phyloP scores from a whole-genome alignment of 2,888 invertebrate species.

The Hartigia nigra region DNA sequence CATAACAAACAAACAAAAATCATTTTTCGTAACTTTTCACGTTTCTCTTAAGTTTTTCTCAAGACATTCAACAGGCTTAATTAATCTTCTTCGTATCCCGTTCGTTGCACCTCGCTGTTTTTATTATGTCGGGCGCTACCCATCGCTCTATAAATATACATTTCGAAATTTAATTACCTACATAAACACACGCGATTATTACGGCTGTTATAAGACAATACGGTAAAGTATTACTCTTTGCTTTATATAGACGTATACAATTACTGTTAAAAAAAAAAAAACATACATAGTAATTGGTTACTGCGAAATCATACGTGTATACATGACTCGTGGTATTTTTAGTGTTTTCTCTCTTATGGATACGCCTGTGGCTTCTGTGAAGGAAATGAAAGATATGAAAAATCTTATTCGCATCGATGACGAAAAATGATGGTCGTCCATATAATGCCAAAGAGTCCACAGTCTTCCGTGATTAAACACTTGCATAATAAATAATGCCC shows the following conservation, averaged over 20 bases:
- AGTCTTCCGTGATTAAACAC: neutral
- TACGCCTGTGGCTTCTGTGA: neutral
- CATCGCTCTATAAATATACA: neutral
- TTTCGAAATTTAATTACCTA: neutral
- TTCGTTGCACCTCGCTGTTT: neutral
- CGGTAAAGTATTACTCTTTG: neutral
- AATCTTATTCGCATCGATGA: neutral
- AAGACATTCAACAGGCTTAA: neutral
- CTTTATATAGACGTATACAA: neutral
- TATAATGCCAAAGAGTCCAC: neutral
- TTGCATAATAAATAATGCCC: conserved; percentile 43
- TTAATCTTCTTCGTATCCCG: neutral
- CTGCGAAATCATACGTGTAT: conserved; percentile 18
- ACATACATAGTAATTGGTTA: neutral
- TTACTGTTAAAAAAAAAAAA: neutral
- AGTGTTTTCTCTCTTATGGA: conserved; percentile 12
- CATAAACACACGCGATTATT: neutral
- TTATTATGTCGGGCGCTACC: neutral
- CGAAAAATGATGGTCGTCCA: neutral
- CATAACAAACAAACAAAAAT: conserved; percentile 23
- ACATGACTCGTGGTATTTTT: conserved; percentile 25
- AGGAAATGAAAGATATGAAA: neutral
- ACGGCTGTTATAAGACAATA: neutral
- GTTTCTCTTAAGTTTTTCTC: neutral
- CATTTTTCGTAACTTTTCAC: neutral